Percentiles rank a stretch among this genome's conserved stretches.
Conservation (phyloP, 2,888 invertebrate species). For the Dromius quadrimaculatus region DNA sequence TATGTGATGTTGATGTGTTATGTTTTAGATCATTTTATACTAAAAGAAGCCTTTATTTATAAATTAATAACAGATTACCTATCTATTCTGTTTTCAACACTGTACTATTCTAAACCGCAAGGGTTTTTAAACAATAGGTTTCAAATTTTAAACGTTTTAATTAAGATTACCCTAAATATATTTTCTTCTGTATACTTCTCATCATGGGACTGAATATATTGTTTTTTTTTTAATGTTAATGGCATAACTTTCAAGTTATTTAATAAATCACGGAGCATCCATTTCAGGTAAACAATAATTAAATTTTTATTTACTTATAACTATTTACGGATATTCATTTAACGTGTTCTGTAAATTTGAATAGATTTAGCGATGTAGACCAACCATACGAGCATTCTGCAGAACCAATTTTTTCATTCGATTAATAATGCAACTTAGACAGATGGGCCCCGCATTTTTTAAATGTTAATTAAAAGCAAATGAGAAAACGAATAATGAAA, state of each 20-base stretch:
- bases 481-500: too few relatives aligned
- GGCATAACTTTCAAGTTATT: slow-evolving; percentile 39
- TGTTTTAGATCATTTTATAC: slow-evolving; percentile 51
- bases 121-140: slow-evolving; percentile 28
- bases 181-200: slow-evolving; percentile 33
- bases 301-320: too few relatives aligned
- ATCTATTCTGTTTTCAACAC: slow-evolving; percentile 21
- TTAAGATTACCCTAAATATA: slow-evolving; percentile 25
- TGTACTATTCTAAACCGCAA: slow-evolving; percentile 6
- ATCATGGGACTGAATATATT: slow-evolving; percentile 52
- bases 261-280: slow-evolving; percentile 41
- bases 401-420: too few relatives aligned
- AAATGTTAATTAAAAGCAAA: too few relatives aligned
- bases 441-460: too few relatives aligned
- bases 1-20: slow-evolving; percentile 50
- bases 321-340: too few relatives aligned
- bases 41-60: slow-evolving; percentile 44
- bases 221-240: slow-evolving; percentile 46
- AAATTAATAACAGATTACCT: slow-evolving; percentile 42
- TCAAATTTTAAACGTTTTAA: slow-evolving; percentile 23
- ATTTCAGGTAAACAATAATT: slow-evolving; percentile 26
- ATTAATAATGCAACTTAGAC: too few relatives aligned
- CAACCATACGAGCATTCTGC: too few relatives aligned
- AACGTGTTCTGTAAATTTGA: too few relatives aligned
- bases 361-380: too few relatives aligned